A percentile compares a stretch with the other conserved stretches of the same genome.
Evolutionary conservation across 2,888 invertebrate genomes (phyloP).

Genomic region (Electrophaes corylata): DNA sequence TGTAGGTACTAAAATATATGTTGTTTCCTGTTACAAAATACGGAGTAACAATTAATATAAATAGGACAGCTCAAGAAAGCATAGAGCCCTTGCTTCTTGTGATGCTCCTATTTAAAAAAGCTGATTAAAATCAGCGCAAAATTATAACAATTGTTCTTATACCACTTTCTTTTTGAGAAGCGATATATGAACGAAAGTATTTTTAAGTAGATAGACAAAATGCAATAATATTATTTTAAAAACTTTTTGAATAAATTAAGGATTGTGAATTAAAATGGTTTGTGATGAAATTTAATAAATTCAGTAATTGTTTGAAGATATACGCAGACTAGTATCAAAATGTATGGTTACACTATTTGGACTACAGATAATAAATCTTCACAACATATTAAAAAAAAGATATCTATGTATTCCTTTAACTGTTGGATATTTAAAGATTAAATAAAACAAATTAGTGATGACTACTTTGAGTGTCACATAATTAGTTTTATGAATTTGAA

Average conservation of each 20-base stretch:
- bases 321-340: neutral
- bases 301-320: neutral
- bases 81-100: conserved; percentile 74
- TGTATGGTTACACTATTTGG: neutral
- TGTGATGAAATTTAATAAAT: neutral
- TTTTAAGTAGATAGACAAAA: conserved; percentile 27
- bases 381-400: neutral
- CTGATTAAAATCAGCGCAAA: conserved; percentile 20
- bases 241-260: neutral
- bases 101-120: conserved; percentile 54
- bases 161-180: conserved; percentile 43
- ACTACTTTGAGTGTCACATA: neutral
- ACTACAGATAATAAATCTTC: too few species aligned
- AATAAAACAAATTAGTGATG: neutral
- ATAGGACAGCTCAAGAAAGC: conserved; percentile 65
- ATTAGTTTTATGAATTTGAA: neutral
- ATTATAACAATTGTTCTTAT: conserved; percentile 42
- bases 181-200: conserved; percentile 40
- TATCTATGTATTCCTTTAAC: neutral
- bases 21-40: conserved; percentile 37
- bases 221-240: conserved; percentile 10
- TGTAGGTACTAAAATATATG: too few species aligned
- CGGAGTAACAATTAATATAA: conserved; percentile 68
- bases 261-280: conserved; percentile 8
- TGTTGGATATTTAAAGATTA: neutral